phyloP scores from a whole-genome alignment of 2,113 vertebrate species.

The Coracopsis vasa region DNA sequence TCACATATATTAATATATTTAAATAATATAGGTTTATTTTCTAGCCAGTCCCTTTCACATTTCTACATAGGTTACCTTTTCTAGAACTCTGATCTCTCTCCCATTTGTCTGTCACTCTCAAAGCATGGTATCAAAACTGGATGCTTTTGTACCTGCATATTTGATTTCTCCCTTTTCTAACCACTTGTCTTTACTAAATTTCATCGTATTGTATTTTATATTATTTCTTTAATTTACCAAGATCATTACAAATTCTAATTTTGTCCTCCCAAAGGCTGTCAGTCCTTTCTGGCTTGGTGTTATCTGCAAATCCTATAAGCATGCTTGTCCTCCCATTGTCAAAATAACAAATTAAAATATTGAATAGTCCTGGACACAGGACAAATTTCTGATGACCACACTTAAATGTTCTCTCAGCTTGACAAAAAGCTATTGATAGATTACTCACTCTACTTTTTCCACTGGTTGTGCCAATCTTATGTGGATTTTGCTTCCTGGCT shows the following conservation, averaged over 20 bases:
- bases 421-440: constrained; percentile 15
- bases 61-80: neutral
- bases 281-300: neutral
- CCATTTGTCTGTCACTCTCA: neutral
- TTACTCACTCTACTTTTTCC: neutral
- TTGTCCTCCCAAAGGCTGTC: neutral
- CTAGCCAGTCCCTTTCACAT: neutral
- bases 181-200: neutral
- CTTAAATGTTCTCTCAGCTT: constrained; percentile 3
- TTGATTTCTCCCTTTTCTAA: neutral
- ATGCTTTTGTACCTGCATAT: neutral
- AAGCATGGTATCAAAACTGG: neutral
- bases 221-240: neutral
- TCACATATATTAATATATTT: neutral
- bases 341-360: constrained; percentile 28
- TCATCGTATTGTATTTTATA: neutral
- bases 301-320: neutral
- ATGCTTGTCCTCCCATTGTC: neutral
- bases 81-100: neutral
- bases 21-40: neutral
- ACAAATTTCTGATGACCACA: constrained; percentile 28
- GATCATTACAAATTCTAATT: neutral
- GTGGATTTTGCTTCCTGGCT: neutral
- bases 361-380: neutral
- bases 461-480: neutral